These are phyloP conservation scores for Gobionotothen gibberifrons DNA, from an alignment of 2,797 vertebrate genomes.

Conservation along the genomic window DNA sequence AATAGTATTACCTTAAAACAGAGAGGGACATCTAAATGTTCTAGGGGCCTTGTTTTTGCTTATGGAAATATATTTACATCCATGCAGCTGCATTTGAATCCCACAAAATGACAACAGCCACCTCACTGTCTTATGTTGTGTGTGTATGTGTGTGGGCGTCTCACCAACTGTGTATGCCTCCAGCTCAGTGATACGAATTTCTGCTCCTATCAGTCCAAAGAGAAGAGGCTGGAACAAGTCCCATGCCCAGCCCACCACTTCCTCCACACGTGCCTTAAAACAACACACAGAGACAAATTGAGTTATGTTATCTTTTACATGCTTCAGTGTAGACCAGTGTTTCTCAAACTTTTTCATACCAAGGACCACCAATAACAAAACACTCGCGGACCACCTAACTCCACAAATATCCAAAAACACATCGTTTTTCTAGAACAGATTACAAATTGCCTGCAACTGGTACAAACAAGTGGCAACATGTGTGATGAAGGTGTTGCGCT, in stretches of 20 bases:
- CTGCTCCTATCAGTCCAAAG: slow-evolving; percentile 95
- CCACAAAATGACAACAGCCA: slow-evolving; percentile 29
- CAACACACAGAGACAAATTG: slow-evolving; percentile 31
- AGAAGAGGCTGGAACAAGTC: slow-evolving; percentile 93
- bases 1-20: not conserved
- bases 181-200: slow-evolving; percentile 88
- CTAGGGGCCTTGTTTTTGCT: slow-evolving; percentile 12
- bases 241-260: slow-evolving; percentile 86
- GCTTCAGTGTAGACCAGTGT: not conserved
- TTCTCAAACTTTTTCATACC: too few species aligned
- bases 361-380: too few species aligned
- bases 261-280: slow-evolving; percentile 80
- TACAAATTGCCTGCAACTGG: too few species aligned
- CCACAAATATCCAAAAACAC: too few species aligned
- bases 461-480: too few species aligned
- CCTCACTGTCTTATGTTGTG: slow-evolving; percentile 16
- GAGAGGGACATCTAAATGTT: not conserved
- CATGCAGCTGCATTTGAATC: slow-evolving; percentile 56
- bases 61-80: slow-evolving; percentile 72
- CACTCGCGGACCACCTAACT: too few species aligned
- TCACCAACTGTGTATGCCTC: slow-evolving; percentile 91
- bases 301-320: not conserved
- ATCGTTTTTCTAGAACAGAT: too few species aligned
- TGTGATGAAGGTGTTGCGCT: too few species aligned
- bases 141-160: slow-evolving; percentile 59